Evolutionary conservation across 1,140 invertebrate genomes (phyloP), one percentile per base, ranked within the genome.

Genomic region (Agrypnia vestita): DNA sequence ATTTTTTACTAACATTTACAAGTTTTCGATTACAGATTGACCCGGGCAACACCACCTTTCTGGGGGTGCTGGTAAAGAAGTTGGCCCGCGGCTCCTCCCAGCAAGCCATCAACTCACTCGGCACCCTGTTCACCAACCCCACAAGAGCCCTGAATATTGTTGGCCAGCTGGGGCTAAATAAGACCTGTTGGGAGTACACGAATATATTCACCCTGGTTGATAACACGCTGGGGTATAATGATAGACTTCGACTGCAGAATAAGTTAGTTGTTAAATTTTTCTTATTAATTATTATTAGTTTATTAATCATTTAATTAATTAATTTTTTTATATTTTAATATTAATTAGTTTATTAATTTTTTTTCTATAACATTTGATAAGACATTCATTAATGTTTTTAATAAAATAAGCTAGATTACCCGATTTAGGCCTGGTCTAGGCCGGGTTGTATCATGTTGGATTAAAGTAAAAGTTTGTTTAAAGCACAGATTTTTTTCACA

Each of bases 101-200:
- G 83, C 88, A 89, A 84, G 84, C 88, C 0, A 62, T 85, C 0
- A 88, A 88, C 84, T 88, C 89, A 0, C 74, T 90, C 10, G 86
- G 86, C 49, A 89, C 88, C 19, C 82, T 90, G 0, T 83, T 85
- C 0, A 85, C 85, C 3, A 87, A 86, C 83, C 86, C 88, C 0
- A 85, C 86, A 0, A 87, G 88, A 84, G 85, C 87, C 0, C 64
- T 90, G 21, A 88, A 87, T 0, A 74, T 90, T 11, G 85, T 88
- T 0, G 88, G 87, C 6, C 88, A 90, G 82, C 86, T 90, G 0
- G 89, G 87, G 0, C 82, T 86, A 0, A 86, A 87, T 79, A 90
- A 89, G 80, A 87, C 85, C 3, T 87, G 87, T 83, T 89, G 88
- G 89, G 89, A 90, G 25, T 89, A 89, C 64, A 89, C 88, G 0